Conservation (phyloP, 2,113 vertebrate genomes). For the Cromileptes altivelis region DNA sequence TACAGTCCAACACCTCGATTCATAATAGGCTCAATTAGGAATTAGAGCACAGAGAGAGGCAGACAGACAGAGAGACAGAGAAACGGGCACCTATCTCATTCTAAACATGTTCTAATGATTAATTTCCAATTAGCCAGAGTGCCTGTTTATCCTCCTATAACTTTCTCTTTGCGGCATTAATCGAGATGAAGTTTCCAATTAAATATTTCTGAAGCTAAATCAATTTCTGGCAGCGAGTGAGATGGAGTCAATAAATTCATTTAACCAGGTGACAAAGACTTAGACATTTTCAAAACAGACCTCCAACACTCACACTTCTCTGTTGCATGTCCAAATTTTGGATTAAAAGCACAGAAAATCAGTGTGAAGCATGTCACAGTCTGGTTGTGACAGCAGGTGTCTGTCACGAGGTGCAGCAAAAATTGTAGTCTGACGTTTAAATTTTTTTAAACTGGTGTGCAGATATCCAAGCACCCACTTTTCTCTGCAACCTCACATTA, state of each 20-base stretch:
- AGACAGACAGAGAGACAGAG: not conserved
- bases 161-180: slow-evolving; percentile 50
- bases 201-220: slow-evolving; percentile 53
- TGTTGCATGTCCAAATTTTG: not conserved
- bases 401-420: not conserved
- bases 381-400: not conserved
- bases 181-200: slow-evolving; percentile 53
- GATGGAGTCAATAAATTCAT: slow-evolving; percentile 45
- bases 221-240: slow-evolving; percentile 34
- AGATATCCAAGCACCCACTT: not conserved
- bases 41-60: slow-evolving; percentile 12
- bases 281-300: slow-evolving; percentile 15
- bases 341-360: not conserved
- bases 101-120: slow-evolving; percentile 42
- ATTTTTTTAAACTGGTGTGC: not conserved
- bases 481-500: not conserved
- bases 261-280: slow-evolving; percentile 48
- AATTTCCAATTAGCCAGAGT: slow-evolving; percentile 60
- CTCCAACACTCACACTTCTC: not conserved
- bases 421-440: not conserved
- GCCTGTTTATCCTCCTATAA: slow-evolving; percentile 56
- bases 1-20: not conserved
- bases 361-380: not conserved
- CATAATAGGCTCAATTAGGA: slow-evolving; percentile 27
- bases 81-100: slow-evolving; percentile 18